phyloP scores from a whole-genome alignment of 2,797 vertebrate genomes.

The Linurgus olivaceus region DNA sequence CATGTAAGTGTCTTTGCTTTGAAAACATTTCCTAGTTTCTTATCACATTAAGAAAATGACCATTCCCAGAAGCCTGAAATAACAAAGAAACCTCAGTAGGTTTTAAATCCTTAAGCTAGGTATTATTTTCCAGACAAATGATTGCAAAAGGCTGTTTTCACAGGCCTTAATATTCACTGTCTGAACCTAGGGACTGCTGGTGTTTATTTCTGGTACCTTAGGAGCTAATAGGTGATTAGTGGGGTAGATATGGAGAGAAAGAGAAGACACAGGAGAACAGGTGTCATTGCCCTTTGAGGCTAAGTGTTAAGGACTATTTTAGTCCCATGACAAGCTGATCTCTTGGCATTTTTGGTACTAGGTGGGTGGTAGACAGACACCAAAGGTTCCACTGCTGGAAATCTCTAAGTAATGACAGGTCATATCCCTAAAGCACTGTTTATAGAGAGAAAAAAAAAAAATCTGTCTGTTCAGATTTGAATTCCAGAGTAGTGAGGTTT shows the following conservation, averaged over 20 bases:
- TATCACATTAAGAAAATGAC: constrained; percentile 53
- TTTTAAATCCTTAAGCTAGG: constrained; percentile 59
- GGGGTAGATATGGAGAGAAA: constrained; percentile 26
- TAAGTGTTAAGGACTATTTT: background rate
- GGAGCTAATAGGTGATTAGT: constrained; percentile 66
- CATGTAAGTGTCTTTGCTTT: constrained; percentile 41
- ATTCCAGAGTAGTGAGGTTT: background rate
- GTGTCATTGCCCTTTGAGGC: constrained; percentile 13
- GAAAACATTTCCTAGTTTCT: constrained; percentile 59
- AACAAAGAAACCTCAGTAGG: constrained; percentile 50
- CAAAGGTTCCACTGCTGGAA: constrained; percentile 54
- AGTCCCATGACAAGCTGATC: background rate
- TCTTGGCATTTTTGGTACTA: constrained; percentile 42
- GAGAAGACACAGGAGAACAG: constrained; percentile 33
- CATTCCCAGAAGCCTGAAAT: constrained; percentile 58
- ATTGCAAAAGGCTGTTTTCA: constrained; percentile 36
- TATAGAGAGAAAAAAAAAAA: background rate
- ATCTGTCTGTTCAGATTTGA: background rate
- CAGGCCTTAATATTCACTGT: background rate
- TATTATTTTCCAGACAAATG: constrained; percentile 62
- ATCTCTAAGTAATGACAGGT: constrained; percentile 54
- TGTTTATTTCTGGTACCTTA: constrained; percentile 69
- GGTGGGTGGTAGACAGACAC: constrained; percentile 66
- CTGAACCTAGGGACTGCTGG: background rate
- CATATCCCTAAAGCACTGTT: constrained; percentile 6